Evolutionary conservation across 2,888 invertebrate genomes (phyloP), one percentile per base, ranked within the genome.

Genomic region (Leucoma salicis): DNA sequence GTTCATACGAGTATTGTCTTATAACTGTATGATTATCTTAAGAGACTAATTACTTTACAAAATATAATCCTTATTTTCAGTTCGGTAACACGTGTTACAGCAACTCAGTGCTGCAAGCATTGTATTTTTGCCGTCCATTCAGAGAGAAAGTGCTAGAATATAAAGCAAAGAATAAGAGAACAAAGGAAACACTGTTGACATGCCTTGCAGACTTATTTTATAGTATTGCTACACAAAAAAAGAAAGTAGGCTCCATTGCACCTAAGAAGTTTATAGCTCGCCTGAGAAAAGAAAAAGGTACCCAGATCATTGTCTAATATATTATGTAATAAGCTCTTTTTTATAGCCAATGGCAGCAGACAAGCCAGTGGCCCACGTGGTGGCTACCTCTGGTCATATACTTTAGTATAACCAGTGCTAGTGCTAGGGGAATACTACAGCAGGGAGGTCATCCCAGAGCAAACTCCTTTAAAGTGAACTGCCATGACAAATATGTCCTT

Each of bases 51-150:
- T n/a, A n/a, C n/a, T n/a, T n/a, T n/a, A n/a, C n/a, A n/a, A n/a
- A n/a, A n/a, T n/a, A 8, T 21, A 3, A 21, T 11, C 29, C 16
- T 42, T 43, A 25, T 72, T 92, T 93, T 59, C 91, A 96, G 96
- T 99, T 99, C 92, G 99, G 99, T 63, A 99, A 99, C 89, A 99
- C 99, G 18, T 99, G 99, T 90, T 99, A 99, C 84, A 99, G 99
- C 82, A 99, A 99, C 89, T 99, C 99, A 31, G 99, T 99, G 63
- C 92, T 99, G 57, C 99, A 99, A 93, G 99, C 99, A 18, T 91
- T 99, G 56, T 99, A 99, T 84, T 99, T 99, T 86, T 99, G 99
- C 89, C 96, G 97, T 74, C 99, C 99, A 46, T 99, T 99, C 81
- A 93, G 99, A 78, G 99, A 99, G 73, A 98, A 97, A 90, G 98